Conservation (phyloP, 2,797 vertebrate species). For the Xenopus petersii region DNA sequence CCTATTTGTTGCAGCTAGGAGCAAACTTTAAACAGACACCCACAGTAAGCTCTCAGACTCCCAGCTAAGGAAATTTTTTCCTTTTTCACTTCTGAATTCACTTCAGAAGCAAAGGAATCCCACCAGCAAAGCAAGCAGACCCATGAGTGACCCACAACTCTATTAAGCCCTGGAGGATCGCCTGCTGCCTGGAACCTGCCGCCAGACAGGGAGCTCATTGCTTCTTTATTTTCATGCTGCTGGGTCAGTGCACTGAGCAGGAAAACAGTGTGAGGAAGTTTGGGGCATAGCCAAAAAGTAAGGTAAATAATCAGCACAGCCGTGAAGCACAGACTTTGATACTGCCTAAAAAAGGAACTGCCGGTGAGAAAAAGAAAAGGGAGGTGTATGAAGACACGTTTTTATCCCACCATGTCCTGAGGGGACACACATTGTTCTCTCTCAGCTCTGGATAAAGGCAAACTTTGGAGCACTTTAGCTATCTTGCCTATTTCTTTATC, state of each 20-base stretch:
- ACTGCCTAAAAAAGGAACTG: conserved; percentile 50
- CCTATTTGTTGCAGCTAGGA: conserved; percentile 49
- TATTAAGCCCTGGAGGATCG: conserved; percentile 41
- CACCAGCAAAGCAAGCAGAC: conserved; percentile 42
- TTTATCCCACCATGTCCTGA: conserved; percentile 42
- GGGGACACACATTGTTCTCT: conserved; percentile 38
- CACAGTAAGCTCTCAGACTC: conserved; percentile 42
- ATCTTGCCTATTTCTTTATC: conserved; percentile 25
- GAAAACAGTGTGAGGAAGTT: conserved; percentile 44
- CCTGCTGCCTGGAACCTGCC: conserved; percentile 46
- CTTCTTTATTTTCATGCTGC: conserved; percentile 46
- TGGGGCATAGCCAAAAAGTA: conserved; percentile 45
- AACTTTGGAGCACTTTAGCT: background rate
- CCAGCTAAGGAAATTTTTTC: conserved; percentile 47
- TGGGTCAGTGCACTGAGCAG: conserved; percentile 44
- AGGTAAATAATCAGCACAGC: conserved; percentile 48
- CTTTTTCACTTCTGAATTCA: conserved; percentile 38
- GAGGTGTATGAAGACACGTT: conserved; percentile 44
- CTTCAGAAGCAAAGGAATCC: conserved; percentile 39
- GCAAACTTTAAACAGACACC: conserved; percentile 50
- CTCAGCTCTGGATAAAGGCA: conserved; percentile 30
- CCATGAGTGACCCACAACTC: conserved; percentile 43
- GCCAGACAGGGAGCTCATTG: conserved; percentile 44
- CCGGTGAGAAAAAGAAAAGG: conserved; percentile 39
- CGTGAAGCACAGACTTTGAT: conserved; percentile 45